Evolutionary conservation across 2,888 invertebrate species (phyloP).

Genomic region (Fragum sueziense): DNA sequence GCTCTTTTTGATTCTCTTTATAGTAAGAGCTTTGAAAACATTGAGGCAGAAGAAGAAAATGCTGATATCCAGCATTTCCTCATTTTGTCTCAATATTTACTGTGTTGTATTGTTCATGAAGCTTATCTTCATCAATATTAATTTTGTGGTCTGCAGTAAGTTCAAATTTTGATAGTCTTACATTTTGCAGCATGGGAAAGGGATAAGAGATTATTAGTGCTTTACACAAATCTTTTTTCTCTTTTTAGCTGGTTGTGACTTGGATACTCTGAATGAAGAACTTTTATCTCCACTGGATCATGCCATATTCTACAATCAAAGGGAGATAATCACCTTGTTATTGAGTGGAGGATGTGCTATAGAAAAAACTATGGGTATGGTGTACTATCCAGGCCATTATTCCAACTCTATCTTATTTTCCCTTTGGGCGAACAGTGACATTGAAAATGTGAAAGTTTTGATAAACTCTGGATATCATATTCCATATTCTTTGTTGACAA

Average conservation of each 20-base stretch:
- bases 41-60: too few species aligned
- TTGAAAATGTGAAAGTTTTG: constrained; percentile 56
- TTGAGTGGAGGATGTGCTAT: constrained; percentile 62
- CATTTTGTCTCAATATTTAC: too few species aligned
- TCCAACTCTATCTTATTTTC: constrained; percentile 61
- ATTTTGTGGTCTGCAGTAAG: too few species aligned
- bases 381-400: constrained; percentile 59
- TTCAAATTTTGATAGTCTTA: too few species aligned
- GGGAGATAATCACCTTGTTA: constrained; percentile 53
- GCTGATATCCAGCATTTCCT: too few species aligned
- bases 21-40: too few species aligned
- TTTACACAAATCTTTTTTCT: background rate
- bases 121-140: too few species aligned
- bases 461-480: constrained; percentile 57
- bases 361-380: constrained; percentile 56
- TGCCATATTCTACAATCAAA: constrained; percentile 56
- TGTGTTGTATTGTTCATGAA: too few species aligned
- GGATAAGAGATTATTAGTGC: too few species aligned
- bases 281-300: constrained; percentile 59
- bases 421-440: constrained; percentile 57
- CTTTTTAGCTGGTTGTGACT: constrained; percentile 59
- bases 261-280: constrained; percentile 61
- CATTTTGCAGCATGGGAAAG: too few species aligned
- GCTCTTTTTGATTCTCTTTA: too few species aligned
- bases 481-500: constrained; percentile 48